These are phyloP conservation scores for Polydrusus cervinus DNA, from an alignment of 2,888 invertebrate species.

Conservation along the genomic window DNA sequence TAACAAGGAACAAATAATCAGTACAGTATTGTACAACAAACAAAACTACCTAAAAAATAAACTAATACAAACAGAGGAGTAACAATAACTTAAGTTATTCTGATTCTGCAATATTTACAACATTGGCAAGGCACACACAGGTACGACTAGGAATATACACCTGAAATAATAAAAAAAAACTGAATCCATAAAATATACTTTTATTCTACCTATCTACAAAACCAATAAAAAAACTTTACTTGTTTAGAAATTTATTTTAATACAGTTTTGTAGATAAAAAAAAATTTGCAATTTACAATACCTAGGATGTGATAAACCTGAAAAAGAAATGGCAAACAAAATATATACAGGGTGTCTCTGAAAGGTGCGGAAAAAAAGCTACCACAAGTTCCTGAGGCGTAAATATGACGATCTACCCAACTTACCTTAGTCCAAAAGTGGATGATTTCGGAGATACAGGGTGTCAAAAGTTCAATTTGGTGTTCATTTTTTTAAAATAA, in stretches of 20 bases:
- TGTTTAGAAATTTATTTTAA: too few relatives aligned
- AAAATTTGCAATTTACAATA: not conserved
- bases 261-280: not conserved
- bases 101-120: not conserved
- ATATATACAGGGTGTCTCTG: too few relatives aligned
- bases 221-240: not conserved
- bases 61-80: not conserved
- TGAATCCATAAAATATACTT: not conserved
- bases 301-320: not conserved
- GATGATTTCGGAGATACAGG: too few relatives aligned
- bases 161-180: conserved; percentile 27
- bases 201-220: too few relatives aligned
- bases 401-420: too few relatives aligned
- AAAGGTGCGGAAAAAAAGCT: too few relatives aligned
- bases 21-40: conserved; percentile 27
- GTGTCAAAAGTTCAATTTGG: too few relatives aligned
- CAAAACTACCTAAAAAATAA: conserved; percentile 9
- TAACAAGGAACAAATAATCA: conserved; percentile 18
- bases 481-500: too few relatives aligned
- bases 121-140: conserved; percentile 43
- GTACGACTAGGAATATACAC: conserved; percentile 53
- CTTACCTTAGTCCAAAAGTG: too few relatives aligned
- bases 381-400: too few relatives aligned
- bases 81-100: conserved; percentile 1
- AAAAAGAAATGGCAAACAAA: too few relatives aligned